Conservation (phyloP, 2,797 vertebrate species). For the Clarias fuscus region DNA sequence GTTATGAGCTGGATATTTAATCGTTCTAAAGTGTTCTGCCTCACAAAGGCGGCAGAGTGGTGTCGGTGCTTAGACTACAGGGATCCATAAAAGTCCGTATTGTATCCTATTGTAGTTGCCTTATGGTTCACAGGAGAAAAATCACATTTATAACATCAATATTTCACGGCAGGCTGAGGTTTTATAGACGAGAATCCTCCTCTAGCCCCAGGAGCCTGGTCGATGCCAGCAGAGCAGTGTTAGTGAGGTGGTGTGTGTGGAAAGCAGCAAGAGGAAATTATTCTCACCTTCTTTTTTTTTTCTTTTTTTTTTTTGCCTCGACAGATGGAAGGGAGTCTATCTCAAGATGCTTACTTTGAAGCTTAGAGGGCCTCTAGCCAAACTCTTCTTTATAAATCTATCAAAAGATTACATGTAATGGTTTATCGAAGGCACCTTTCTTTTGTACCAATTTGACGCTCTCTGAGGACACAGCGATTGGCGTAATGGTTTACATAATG, state of each 20-base stretch:
- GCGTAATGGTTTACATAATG: slow-evolving; percentile 6
- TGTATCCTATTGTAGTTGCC: slow-evolving; percentile 13
- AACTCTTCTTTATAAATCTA: slow-evolving; percentile 30
- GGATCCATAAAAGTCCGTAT: neutral
- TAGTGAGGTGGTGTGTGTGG: slow-evolving; percentile 46
- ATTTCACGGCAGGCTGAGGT: slow-evolving; percentile 50
- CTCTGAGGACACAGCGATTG: neutral
- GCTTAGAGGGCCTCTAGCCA: slow-evolving; percentile 31
- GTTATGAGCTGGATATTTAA: slow-evolving; percentile 21
- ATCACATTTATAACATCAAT: slow-evolving; percentile 58
- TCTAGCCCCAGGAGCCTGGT: slow-evolving; percentile 41
- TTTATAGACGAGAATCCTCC: slow-evolving; percentile 54
- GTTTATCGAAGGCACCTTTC: slow-evolving; percentile 21
- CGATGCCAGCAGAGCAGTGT: slow-evolving; percentile 44
- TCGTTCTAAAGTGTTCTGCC: slow-evolving; percentile 23
- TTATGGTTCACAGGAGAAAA: slow-evolving; percentile 24
- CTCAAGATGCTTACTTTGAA: slow-evolving; percentile 65
- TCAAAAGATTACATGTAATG: slow-evolving; percentile 39
- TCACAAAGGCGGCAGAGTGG: slow-evolving; percentile 17
- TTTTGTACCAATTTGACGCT: slow-evolving; percentile 2
- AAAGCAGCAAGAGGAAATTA: slow-evolving; percentile 60
- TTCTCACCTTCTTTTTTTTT: slow-evolving; percentile 49
- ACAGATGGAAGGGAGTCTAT: slow-evolving; percentile 53
- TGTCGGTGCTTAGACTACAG: slow-evolving; percentile 7
- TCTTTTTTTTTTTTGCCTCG: slow-evolving; percentile 38